These are phyloP conservation scores for Diloba caeruleocephala DNA, from an alignment of 2,888 invertebrate species.

Conservation along the genomic window DNA sequence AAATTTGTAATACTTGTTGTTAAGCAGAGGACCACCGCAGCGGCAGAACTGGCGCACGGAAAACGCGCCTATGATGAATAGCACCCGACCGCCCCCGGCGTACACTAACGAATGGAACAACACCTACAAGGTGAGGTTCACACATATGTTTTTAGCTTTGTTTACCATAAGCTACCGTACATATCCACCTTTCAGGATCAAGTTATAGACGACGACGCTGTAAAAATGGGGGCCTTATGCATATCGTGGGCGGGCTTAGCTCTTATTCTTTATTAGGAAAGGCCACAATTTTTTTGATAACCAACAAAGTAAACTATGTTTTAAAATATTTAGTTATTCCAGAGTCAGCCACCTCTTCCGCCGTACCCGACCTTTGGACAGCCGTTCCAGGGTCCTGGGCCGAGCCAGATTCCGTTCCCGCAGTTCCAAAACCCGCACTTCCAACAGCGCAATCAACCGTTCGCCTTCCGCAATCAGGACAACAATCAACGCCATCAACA, in stretches of 20 bases:
- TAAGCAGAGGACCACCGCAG: conserved; percentile 42
- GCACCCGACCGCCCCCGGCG: conserved; percentile 50
- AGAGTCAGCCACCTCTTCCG: conserved; percentile 69
- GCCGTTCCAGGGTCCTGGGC: conserved; percentile 65
- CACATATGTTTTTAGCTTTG: too few relatives aligned
- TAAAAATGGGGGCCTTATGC: too few relatives aligned
- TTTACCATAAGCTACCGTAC: too few relatives aligned
- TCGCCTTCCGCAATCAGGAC: conserved; percentile 36
- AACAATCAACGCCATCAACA: conserved; percentile 34
- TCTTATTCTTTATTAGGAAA: too few relatives aligned
- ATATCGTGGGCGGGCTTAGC: too few relatives aligned
- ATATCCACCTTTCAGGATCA: too few relatives aligned
- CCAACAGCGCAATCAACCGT: conserved; percentile 59
- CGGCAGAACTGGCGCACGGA: conserved; percentile 79
- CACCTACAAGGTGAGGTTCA: conserved; percentile 62
- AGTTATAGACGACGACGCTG: too few relatives aligned
- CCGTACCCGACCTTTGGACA: conserved; percentile 71
- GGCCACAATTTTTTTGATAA: too few relatives aligned
- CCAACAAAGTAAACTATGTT: too few relatives aligned
- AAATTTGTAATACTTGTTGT: neutral
- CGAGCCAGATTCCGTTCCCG: conserved; percentile 72
- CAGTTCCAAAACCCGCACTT: conserved; percentile 71
- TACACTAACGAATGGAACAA: conserved; percentile 71
- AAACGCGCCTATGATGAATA: conserved; percentile 44
- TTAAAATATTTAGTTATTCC: conserved; percentile 14